Evolutionary conservation across 2,888 invertebrate species (phyloP).

Genomic region (Alsophila aescularia): DNA sequence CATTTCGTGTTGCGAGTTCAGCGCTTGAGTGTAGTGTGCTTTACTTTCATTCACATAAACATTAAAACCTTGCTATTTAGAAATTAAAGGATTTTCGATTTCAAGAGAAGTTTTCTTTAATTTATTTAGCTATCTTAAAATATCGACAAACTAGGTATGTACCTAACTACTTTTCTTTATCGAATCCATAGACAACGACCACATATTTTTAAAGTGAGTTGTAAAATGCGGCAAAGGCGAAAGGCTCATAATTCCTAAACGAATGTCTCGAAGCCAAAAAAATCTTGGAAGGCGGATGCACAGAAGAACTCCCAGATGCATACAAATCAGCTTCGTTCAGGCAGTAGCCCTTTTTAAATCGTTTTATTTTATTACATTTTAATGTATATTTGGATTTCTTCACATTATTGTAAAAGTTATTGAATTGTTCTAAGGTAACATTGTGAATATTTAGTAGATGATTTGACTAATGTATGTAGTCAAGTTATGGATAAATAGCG

Average conservation of each 20-base stretch:
- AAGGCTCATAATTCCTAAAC: conserved; percentile 3
- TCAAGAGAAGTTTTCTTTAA: too few relatives aligned
- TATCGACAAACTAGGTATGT: too few relatives aligned
- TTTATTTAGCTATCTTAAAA: too few relatives aligned
- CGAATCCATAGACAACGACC: too few relatives aligned
- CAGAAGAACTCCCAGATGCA: background rate
- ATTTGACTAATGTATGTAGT: background rate
- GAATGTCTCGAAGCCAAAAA: conserved; percentile 8
- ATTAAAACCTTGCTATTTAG: too few relatives aligned
- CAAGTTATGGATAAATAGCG: conserved; percentile 3
- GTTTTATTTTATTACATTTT: conserved; percentile 12
- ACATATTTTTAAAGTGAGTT: too few relatives aligned
- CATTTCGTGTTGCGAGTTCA: too few relatives aligned
- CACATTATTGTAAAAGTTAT: conserved; percentile 4
- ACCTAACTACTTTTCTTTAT: too few relatives aligned
- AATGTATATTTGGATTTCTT: conserved; percentile 8
- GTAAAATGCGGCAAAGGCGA: background rate
- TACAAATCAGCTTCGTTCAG: conserved; percentile 15
- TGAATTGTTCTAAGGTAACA: conserved; percentile 2
- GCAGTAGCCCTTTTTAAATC: conserved; percentile 20
- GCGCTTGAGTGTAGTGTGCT: too few relatives aligned
- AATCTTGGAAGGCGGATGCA: conserved; percentile 6
- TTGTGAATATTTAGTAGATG: conserved; percentile 3
- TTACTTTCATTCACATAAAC: too few relatives aligned
- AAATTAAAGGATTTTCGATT: too few relatives aligned